Conservation (phyloP, 2,888 invertebrate species). For the Mesorhabditis spiculigera region DNA sequence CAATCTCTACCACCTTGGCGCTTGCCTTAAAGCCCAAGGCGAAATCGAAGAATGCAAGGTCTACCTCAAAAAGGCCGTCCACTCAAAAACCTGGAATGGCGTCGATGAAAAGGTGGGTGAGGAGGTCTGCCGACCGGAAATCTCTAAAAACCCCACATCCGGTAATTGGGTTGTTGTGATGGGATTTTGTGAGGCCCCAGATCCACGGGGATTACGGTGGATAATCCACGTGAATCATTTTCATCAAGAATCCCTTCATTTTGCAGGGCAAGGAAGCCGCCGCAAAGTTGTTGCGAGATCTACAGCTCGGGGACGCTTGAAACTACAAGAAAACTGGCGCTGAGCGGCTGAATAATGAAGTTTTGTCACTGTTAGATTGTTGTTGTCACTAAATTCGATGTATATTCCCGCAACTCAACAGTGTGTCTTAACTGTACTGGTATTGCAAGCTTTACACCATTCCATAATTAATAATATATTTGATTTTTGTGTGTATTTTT, state of each 20-base stretch:
- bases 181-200: background rate
- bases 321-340: background rate
- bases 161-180: background rate
- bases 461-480: no score
- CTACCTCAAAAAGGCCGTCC: conserved; percentile 4
- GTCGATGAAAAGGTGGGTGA: background rate
- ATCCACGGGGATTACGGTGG: background rate
- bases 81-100: background rate
- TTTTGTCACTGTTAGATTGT: no score
- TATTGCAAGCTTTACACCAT: no score
- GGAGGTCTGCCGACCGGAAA: background rate
- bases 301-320: background rate
- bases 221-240: no score
- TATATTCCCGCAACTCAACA: no score
- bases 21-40: background rate
- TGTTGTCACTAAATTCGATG: no score
- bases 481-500: no score
- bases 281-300: conserved; percentile 1
- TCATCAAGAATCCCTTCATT: no score
- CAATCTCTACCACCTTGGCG: conserved; percentile 2
- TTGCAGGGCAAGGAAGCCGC: conserved; percentile 5
- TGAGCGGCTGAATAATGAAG: no score
- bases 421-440: no score
- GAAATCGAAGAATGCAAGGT: background rate
- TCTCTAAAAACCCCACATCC: background rate